phyloP scores from a whole-genome alignment of 2,797 vertebrate species.

The Jordanella pulchra region DNA sequence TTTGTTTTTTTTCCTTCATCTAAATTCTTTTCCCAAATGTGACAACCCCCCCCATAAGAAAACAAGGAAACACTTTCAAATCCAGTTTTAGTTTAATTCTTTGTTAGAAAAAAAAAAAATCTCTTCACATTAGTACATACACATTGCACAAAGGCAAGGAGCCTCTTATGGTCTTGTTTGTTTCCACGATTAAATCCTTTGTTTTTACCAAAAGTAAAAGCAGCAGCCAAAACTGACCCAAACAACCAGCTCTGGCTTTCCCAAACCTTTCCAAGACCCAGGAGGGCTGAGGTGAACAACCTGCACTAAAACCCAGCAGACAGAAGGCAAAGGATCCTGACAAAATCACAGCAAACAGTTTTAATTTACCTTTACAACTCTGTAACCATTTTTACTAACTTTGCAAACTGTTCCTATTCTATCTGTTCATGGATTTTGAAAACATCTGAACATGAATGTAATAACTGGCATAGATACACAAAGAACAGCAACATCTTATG shows the following conservation, averaged over 20 bases:
- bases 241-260: constrained; percentile 53
- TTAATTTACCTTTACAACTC: not conserved
- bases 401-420: not conserved
- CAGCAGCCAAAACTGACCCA: constrained; percentile 60
- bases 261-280: constrained; percentile 32
- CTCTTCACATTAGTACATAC: constrained; percentile 70
- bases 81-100: constrained; percentile 73
- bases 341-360: constrained; percentile 6
- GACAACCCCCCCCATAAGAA: too few relatives aligned
- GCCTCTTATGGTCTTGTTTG: constrained; percentile 20
- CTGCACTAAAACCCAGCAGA: constrained; percentile 46
- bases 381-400: not conserved
- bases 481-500: not conserved
- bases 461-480: not conserved
- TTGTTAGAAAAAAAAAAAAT: constrained; percentile 63
- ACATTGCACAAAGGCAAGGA: constrained; percentile 67
- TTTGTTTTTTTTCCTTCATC: too few relatives aligned
- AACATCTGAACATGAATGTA: constrained; percentile 1
- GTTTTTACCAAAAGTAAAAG: constrained; percentile 58
- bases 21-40: not conserved
- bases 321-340: constrained; percentile 31
- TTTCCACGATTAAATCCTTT: constrained; percentile 22
- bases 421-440: not conserved
- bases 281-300: constrained; percentile 22
- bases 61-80: constrained; percentile 5